phyloP scores from a whole-genome alignment of 2,888 invertebrate species.

The Frankliniella fusca region DNA sequence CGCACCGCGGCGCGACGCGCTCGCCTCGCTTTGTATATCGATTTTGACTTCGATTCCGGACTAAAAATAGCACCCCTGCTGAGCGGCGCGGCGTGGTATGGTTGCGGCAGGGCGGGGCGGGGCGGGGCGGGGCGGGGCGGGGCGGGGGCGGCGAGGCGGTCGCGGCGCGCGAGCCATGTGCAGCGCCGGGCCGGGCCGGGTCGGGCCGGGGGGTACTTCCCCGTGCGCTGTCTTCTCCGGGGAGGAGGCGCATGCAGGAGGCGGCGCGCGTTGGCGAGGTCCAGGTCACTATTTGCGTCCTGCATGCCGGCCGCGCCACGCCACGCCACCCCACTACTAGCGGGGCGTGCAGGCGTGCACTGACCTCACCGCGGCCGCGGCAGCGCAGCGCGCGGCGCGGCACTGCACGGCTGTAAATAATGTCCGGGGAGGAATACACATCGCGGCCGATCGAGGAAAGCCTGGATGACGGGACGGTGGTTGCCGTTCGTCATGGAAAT shows the following conservation, averaged over 20 bases:
- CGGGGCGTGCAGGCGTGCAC: background rate
- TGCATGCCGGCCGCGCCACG: background rate
- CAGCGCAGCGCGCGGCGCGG: background rate
- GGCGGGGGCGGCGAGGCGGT: background rate
- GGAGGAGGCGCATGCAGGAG: background rate
- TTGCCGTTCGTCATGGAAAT: background rate
- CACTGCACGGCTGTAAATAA: background rate
- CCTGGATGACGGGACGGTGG: too few relatives aligned
- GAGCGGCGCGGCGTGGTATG: background rate
- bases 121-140: background rate
- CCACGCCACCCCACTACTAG: background rate
- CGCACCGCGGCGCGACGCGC: background rate
- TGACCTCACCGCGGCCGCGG: background rate
- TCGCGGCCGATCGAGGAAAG: background rate
- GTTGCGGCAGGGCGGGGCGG: background rate
- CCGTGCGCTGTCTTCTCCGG: background rate
- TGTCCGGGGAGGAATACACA: background rate
- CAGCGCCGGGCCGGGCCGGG: background rate
- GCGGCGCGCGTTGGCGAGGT: background rate
- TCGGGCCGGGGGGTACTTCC: background rate
- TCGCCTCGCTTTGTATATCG: background rate
- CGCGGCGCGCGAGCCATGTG: background rate
- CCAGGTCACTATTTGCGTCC: background rate
- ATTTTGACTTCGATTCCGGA: background rate
- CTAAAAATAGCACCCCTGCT: background rate